These are phyloP conservation scores for Caenorhabditis angaria DNA, from an alignment of 2,888 invertebrate genomes.

Conservation along the genomic window DNA sequence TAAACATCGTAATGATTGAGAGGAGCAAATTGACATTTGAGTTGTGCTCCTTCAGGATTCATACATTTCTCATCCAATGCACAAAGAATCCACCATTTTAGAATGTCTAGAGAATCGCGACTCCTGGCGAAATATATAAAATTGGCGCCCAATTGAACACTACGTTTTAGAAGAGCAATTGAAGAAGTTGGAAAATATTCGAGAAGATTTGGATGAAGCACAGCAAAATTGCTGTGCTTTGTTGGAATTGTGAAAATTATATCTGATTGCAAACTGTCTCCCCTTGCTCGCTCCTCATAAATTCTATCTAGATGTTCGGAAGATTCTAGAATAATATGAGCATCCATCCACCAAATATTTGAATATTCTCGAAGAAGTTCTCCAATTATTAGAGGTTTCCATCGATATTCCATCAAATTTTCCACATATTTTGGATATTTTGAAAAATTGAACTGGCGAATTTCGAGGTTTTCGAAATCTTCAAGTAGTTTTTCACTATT, in stretches of 20 bases:
- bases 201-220: constrained; percentile 14
- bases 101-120: constrained; percentile 8
- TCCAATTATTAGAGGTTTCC: constrained; percentile 32
- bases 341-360: constrained; percentile 41
- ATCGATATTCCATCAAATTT: constrained; percentile 37
- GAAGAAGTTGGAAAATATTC: constrained; percentile 20
- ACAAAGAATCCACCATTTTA: constrained; percentile 28
- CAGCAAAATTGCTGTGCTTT: constrained; percentile 32
- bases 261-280: constrained; percentile 5
- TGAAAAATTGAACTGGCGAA: constrained; percentile 19
- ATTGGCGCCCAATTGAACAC: constrained; percentile 20
- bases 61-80: constrained; percentile 19
- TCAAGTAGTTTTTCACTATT: background rate
- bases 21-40: constrained; percentile 11
- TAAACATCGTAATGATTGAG: constrained; percentile 7
- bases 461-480: constrained; percentile 10
- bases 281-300: background rate
- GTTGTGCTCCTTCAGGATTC: constrained; percentile 17
- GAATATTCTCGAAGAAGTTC: constrained; percentile 29
- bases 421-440: constrained; percentile 19
- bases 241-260: constrained; percentile 30
- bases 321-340: constrained; percentile 18
- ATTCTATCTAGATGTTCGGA: background rate
- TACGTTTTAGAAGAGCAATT: constrained; percentile 3
- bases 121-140: constrained; percentile 13